Evolutionary conservation across 2,888 invertebrate genomes (phyloP), one percentile per base, ranked within the genome.

Genomic region (Nomada lathburiana): DNA sequence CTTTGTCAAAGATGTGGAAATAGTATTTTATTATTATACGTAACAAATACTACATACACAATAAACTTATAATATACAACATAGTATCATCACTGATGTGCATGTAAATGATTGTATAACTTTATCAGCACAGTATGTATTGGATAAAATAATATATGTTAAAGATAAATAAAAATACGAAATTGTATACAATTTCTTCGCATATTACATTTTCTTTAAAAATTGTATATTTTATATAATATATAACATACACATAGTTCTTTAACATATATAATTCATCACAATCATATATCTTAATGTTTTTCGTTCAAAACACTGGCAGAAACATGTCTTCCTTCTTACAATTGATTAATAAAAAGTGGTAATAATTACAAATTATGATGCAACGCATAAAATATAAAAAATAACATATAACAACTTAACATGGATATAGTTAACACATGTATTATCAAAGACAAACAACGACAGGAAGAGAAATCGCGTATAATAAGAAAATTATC

Each of bases 11-110:
- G 52, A 74, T 68, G 63, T 71, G 63, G 73, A 26, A 78, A 82
- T 69, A 77, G 74, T 71, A 23, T 79, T 74, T 84, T 81, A 87
- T 82, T 76, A 52, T 73, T 80, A 67, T 60, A 73, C 20, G 20
- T 67, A 81, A 80, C 70, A 80, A 87, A 81, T 76, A 77, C 55
- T 80, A 69, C 44, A 70, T 80, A 86, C 52, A 80, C 50, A 69
- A 75, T 82, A 63, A 85, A 82, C 75, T 76, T 82, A 75, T 70
- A 83, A 65, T 63, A 36, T 73, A 75, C 50, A 70, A 62, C 44
- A 3, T 70, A 80, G 65, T 26, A 52, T 55, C 16, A 60, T 77
- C 60, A 60, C 44, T 60, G 42, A 57, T 57, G 63, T 63, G 50
- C 50, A 63, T 18, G 57, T 71, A 57, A 74, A 69, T 65, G 47